phyloP scores from a whole-genome alignment of 2,797 vertebrate species.

The Epinephelus coioides region DNA sequence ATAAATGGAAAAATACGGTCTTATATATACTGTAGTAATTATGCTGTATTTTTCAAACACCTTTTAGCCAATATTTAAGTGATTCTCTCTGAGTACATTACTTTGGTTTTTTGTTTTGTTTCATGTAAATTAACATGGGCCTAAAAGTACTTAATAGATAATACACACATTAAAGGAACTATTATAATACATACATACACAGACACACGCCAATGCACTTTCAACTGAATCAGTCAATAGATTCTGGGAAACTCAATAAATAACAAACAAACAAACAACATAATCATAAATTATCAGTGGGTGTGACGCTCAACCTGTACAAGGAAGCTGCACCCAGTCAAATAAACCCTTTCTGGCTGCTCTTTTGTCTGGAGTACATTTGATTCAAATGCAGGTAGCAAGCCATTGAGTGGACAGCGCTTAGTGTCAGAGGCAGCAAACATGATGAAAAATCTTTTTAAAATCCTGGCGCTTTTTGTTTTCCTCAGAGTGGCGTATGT shows the following conservation, averaged over 20 bases:
- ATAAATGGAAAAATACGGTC: conserved; percentile 30
- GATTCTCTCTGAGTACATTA: not conserved
- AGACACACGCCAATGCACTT: not conserved
- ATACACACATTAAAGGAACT: not conserved
- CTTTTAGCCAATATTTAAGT: not conserved
- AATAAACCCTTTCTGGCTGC: conserved; percentile 48
- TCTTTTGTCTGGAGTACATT: conserved; percentile 19
- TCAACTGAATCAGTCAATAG: rapidly evolving
- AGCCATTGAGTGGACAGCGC: not conserved
- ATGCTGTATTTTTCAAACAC: not conserved
- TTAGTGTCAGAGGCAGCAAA: not conserved
- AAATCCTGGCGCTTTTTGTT: not conserved
- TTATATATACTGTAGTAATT: not conserved
- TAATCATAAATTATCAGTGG: conserved; percentile 17
- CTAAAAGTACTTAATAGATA: not conserved
- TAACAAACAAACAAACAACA: too few relatives aligned
- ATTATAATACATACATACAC: not conserved
- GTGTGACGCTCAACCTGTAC: conserved; percentile 13
- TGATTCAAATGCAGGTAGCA: conserved; percentile 36
- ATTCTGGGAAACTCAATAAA: not conserved
- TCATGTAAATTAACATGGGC: not conserved
- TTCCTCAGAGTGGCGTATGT: conserved; percentile 5
- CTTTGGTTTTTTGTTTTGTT: not conserved
- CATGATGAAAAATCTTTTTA: conserved; percentile 44
- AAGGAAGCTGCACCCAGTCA: conserved; percentile 43